Percentiles rank a stretch among this genome's conserved stretches.
phyloP scores from a whole-genome alignment of 2,113 vertebrate species.

The Stictonetta naevosa region DNA sequence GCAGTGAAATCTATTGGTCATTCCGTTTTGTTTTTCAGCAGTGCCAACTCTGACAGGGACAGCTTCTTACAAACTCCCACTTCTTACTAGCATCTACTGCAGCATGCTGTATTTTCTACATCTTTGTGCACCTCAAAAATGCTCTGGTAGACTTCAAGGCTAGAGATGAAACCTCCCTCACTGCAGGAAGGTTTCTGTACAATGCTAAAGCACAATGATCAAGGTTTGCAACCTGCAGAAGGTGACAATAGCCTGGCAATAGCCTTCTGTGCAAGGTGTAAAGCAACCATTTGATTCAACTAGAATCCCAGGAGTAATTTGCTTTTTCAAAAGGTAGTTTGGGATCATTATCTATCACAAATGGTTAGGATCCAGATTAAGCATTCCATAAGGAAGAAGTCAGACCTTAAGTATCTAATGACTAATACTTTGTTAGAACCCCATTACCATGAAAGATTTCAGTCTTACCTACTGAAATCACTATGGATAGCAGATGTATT shows the following conservation, averaged over 20 bases:
- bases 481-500: slow-evolving; percentile 25
- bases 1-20: background rate
- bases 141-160: background rate
- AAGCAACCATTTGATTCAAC: background rate
- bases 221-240: background rate
- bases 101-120: background rate
- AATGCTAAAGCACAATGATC: background rate
- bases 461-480: slow-evolving; percentile 17
- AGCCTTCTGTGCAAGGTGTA: background rate
- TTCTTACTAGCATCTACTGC: background rate
- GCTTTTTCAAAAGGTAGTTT: background rate
- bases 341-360: background rate
- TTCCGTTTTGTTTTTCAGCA: background rate
- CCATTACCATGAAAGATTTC: slow-evolving; percentile 19
- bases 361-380: background rate
- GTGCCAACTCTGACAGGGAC: background rate
- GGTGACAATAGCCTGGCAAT: background rate
- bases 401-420: slow-evolving; percentile 39
- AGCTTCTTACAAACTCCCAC: background rate
- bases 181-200: background rate
- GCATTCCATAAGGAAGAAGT: background rate
- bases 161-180: background rate
- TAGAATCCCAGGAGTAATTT: background rate
- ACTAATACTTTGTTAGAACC: slow-evolving; percentile 29
- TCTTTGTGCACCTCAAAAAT: background rate